Conservation (phyloP, 2,113 vertebrate genomes). For the Zootoca vivipara region DNA sequence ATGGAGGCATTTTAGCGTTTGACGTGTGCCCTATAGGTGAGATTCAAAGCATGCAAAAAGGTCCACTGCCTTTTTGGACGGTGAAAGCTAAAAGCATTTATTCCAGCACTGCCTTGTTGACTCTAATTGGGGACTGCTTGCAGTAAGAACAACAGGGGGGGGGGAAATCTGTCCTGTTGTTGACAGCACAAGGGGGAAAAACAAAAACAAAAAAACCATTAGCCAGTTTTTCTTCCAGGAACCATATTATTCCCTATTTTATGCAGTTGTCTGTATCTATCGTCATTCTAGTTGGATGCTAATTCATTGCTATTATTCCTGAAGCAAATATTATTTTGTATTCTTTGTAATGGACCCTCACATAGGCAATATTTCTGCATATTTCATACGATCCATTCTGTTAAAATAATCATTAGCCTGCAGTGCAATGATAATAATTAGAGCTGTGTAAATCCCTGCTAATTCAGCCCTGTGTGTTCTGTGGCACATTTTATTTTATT, state of each 20-base stretch:
- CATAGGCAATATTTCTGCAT: slow-evolving; percentile 50
- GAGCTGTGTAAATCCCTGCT: slow-evolving; percentile 54
- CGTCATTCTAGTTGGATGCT: background rate
- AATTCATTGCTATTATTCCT: slow-evolving; percentile 39
- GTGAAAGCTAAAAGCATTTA: slow-evolving; percentile 4
- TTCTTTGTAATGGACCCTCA: slow-evolving; percentile 45
- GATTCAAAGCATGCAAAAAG: slow-evolving; percentile 25
- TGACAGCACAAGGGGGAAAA: slow-evolving; percentile 19
- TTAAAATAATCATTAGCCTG: slow-evolving; percentile 62
- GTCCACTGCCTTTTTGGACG: background rate
- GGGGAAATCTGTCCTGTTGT: slow-evolving; percentile 1
- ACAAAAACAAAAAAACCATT: background rate
- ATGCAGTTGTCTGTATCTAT: slow-evolving; percentile 22
- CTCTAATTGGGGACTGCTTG: background rate
- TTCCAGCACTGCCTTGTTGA: background rate
- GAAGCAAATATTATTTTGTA: slow-evolving; percentile 42
- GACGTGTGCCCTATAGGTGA: background rate
- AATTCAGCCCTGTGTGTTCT: slow-evolving; percentile 39
- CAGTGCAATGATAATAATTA: slow-evolving; percentile 60
- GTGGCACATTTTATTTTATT: slow-evolving; percentile 41
- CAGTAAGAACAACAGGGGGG: background rate
- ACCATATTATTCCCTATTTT: slow-evolving; percentile 17
- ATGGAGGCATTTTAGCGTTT: slow-evolving; percentile 18
- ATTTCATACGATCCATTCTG: slow-evolving; percentile 51
- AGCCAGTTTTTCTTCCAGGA: slow-evolving; percentile 38